Evolutionary conservation across 2,113 vertebrate genomes (phyloP).

Genomic region (Hyaena hyaena): DNA sequence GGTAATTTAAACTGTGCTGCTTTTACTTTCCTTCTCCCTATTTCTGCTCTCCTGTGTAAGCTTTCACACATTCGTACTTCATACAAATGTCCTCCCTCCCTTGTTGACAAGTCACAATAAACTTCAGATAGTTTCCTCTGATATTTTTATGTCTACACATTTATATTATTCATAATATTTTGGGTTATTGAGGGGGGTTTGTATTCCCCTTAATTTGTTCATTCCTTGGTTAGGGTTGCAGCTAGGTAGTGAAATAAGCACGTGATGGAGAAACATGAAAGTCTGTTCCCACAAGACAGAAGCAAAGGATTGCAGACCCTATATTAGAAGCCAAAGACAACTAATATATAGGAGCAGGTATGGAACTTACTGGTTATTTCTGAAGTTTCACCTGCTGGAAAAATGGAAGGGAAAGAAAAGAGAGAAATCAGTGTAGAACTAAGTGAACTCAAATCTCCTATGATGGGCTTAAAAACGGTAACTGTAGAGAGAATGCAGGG

Average conservation of each 20-base stretch:
- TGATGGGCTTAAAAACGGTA: neutral
- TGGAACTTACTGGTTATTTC: conserved; percentile 57
- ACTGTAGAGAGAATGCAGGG: neutral
- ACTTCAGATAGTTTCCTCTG: neutral
- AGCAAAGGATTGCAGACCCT: neutral
- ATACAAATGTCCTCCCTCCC: neutral
- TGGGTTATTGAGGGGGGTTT: neutral
- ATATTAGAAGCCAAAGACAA: neutral
- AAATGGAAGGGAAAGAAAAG: neutral
- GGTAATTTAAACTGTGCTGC: neutral
- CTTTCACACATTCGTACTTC: neutral
- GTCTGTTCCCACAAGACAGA: neutral
- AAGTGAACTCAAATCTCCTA: neutral
- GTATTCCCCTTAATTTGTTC: neutral
- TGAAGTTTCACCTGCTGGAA: conserved; percentile 35
- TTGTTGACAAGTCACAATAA: neutral
- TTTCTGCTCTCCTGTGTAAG: neutral
- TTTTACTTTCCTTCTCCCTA: neutral
- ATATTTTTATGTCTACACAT: neutral
- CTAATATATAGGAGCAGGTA: neutral
- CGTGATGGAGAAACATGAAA: neutral
- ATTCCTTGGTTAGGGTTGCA: neutral
- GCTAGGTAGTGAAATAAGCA: neutral
- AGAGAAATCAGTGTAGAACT: neutral
- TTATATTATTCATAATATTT: neutral